phyloP scores from a whole-genome alignment of 2,888 invertebrate species.

The Eupeodes latifasciatus region DNA sequence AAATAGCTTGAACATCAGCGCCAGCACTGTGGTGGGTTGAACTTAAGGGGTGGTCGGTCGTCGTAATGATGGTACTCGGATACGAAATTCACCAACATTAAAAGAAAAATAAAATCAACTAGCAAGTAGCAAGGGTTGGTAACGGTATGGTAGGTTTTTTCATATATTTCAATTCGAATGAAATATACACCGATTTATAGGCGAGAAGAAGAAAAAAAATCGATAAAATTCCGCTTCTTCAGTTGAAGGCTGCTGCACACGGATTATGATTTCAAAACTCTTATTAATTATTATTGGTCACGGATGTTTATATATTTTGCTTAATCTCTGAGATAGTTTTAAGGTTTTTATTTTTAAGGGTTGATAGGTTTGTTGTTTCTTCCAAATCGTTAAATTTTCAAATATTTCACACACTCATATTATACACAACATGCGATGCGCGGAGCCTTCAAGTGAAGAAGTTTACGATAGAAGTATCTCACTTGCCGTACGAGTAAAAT shows the following conservation, averaged over 20 bases:
- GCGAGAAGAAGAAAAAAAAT: conserved; percentile 61
- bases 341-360: background rate
- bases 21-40: background rate
- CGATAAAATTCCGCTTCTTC: conserved; percentile 71
- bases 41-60: conserved; percentile 51
- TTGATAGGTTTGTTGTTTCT: background rate
- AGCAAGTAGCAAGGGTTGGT: conserved; percentile 66
- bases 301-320: background rate
- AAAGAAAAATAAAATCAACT: conserved; percentile 48
- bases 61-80: background rate
- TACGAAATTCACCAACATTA: conserved; percentile 44
- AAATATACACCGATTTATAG: conserved; percentile 33
- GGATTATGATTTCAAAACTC: conserved; percentile 40
- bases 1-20: background rate
- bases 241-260: conserved; percentile 73
- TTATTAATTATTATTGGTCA: background rate
- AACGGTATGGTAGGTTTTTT: conserved; percentile 53
- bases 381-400: background rate
- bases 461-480: background rate
- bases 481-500: background rate
- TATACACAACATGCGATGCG: conserved; percentile 1
- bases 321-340: conserved; percentile 10
- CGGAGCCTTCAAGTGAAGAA: conserved; percentile 51
- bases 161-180: conserved; percentile 37
- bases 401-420: background rate